Percentiles rank a stretch among this genome's conserved stretches.
Conservation (phyloP, 2,797 vertebrate genomes). For the Dromococcyx pavoninus region DNA sequence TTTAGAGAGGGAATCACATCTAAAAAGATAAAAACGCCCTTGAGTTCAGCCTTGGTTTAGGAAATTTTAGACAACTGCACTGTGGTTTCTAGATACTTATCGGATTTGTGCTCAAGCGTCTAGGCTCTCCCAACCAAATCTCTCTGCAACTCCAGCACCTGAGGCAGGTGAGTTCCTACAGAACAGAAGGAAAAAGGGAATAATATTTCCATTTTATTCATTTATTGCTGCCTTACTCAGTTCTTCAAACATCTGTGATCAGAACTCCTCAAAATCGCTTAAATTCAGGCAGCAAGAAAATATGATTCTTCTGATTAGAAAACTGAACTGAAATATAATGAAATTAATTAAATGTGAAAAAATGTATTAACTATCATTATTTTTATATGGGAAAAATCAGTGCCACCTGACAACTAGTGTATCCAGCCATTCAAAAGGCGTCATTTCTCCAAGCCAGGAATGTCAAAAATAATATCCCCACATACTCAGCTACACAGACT, state of each 20-base stretch:
- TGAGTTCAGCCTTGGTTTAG: not conserved
- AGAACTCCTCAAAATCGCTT: slow-evolving; percentile 25
- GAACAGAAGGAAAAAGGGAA: not conserved
- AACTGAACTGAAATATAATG: slow-evolving; percentile 35
- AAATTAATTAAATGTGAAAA: slow-evolving; percentile 50
- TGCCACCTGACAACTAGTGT: slow-evolving; percentile 16
- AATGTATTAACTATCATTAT: not conserved
- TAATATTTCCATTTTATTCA: not conserved
- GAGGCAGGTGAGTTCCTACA: not conserved
- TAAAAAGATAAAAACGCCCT: not conserved
- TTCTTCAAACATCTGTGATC: not conserved
- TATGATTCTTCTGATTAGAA: slow-evolving; percentile 45
- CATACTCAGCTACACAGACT: slow-evolving; percentile 29
- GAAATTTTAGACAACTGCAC: not conserved
- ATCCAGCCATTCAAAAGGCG: slow-evolving; percentile 14
- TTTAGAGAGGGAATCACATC: not conserved
- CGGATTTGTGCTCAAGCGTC: not conserved
- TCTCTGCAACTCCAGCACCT: not conserved
- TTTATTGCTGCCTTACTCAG: not conserved
- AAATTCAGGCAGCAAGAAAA: slow-evolving; percentile 39
- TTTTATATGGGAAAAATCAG: not conserved
- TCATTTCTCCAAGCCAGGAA: slow-evolving; percentile 32
- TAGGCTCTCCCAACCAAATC: not conserved
- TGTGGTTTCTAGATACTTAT: not conserved
- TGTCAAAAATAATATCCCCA: slow-evolving; percentile 47